Base-by-base conservation (phyloP, 2,113 vertebrate genomes). In the Neogale vison region DNA sequence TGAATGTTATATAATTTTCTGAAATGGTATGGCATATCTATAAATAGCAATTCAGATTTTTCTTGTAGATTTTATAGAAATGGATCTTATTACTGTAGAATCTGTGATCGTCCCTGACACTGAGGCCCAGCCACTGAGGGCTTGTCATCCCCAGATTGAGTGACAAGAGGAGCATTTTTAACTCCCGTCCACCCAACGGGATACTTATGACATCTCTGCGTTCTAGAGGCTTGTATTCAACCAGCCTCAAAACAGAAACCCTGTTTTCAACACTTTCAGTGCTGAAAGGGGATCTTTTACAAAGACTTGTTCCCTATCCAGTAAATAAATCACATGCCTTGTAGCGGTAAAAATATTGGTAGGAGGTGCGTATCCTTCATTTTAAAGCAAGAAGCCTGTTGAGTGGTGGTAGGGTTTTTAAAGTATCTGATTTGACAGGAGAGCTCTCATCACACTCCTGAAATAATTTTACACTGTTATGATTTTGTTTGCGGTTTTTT, bases 401-500 rank as follows among this genome's bases (percentile, higher is more conserved):
- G 95, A 97, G 57, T 84, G 52, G 45, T 74, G 21, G n/a, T 94
- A n/a, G 7, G n/a, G 71, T 94, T 96, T 97, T 86, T 23, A 94
- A 96, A 93, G 12, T 88, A 93, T 85, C 80, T 92, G 39, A 69
- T 83, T 91, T 95, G 88, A 97, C 67, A 89, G 21, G 34, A 20
- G 50, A 79, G 24, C 39, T 96, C 93, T 96, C 97, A 85, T 93
- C 91, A 74, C 24, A 42, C 85, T 94, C 65, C 65, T 91, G 95
- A 90, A 96, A 90, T 86, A 81, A 93, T 88, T 81, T 93, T 90
- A 97, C 13, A n/a, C 52, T 92, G 55, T 47, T 96, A 45, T 92
- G 55, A 96, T 96, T 97, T 92, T 82, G 69, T 90, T 72, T 91
- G 90, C 95, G 88, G 31, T 45, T 84, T 85, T 95, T 90, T n/a